Evolutionary conservation across 2,888 invertebrate genomes (phyloP), one percentile per base, ranked within the genome.

Genomic region (Rhamphomyia laevipes): DNA sequence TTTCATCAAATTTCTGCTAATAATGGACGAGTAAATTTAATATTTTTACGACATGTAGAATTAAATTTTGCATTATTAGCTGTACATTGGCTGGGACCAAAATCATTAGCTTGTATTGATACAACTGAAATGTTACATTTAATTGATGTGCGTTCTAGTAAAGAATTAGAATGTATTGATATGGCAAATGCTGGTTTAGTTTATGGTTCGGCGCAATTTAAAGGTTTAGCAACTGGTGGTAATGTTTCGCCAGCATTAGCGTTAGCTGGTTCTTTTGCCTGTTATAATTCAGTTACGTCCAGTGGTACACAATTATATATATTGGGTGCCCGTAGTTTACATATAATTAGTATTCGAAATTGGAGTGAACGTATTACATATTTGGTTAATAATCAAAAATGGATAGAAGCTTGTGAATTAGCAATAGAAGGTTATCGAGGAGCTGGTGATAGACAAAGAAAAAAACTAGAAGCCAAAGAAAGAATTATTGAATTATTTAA

Each of bases 141-240:
- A 43, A 77, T 93, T 62, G 96, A 96, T 63, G 93, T 94, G 2
- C 80, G 91, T 53, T 80, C 83, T 0, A 88, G 91, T 61, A 85
- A 89, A 57, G 91, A 92, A 67, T 74, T 89, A 17, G 90, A 91
- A 71, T 77, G 83, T 21, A 72, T 89, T 55, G 91, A 93, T 65
- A 75, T 92, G 56, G 83, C 84, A 31, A 78, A 78, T 61, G 84
- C 88, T 15, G 83, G 86, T 38, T 76, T 92, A 38, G 87, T 91
- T 1, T 92, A 91, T 62, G 84, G 86, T 42, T 88, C 89, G 31
- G 87, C 90, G 41, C 89, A 69, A 63, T 87, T 84, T 60, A 81
- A 93, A 73, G 96, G 88, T 0, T 73, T 95, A 38, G 93, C 94
- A 53, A 96, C 96, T 0, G 97, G 97, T 7, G 95, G 96, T 0